Evolutionary conservation across 1,140 invertebrate species (phyloP).

Genomic region (Mesaphorura yosii): DNA sequence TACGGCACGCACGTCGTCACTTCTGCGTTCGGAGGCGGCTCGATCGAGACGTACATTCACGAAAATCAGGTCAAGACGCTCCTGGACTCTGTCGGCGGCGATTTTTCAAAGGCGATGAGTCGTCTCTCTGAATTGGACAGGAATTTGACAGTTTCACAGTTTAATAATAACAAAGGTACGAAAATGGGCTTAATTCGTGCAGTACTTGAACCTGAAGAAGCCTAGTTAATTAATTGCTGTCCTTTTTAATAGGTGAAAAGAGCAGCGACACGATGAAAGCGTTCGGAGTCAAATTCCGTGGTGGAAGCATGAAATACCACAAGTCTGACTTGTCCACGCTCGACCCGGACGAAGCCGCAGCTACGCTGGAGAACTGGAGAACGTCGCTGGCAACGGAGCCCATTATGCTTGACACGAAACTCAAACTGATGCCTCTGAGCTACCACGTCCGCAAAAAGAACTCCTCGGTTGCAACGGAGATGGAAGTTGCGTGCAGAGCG

Average conservation of each 20-base stretch:
- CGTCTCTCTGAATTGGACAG: background rate
- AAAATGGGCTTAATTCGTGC: too few relatives aligned
- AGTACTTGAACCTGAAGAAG: too few relatives aligned
- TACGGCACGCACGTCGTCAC: constrained; percentile 1
- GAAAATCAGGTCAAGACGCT: background rate
- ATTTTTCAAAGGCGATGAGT: background rate
- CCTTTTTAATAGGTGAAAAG: background rate
- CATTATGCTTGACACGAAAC: background rate
- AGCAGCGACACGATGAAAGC: background rate
- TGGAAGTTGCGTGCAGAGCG: background rate
- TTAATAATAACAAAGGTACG: background rate
- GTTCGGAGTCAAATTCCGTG: background rate
- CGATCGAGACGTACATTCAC: background rate
- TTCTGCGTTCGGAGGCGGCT: background rate
- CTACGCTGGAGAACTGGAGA: background rate
- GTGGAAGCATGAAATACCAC: background rate
- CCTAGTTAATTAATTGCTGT: too few relatives aligned
- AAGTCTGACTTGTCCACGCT: background rate
- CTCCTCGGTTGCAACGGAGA: background rate
- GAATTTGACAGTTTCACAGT: background rate
- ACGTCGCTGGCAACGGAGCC: background rate
- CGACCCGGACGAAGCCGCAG: background rate
- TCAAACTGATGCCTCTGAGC: background rate
- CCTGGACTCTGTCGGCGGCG: background rate
- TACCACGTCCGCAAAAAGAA: background rate